These are phyloP conservation scores for Drosophila silvestris DNA, from an alignment of 2,888 invertebrate genomes.

Conservation along the genomic window DNA sequence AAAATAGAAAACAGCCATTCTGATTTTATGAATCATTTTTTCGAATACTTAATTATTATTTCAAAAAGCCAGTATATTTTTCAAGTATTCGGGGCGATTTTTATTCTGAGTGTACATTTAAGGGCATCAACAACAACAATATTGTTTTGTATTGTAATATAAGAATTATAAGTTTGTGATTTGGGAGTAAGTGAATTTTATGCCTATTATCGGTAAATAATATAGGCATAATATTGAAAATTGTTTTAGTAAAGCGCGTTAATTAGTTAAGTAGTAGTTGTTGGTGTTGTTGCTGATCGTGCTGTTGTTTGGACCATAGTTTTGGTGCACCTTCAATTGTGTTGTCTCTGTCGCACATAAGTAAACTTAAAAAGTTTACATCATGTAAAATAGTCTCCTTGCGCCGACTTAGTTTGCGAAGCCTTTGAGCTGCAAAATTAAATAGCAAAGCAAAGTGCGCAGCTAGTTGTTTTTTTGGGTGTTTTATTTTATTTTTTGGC, in stretches of 20 bases:
- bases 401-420: constrained; percentile 53
- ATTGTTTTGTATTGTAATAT: constrained; percentile 22
- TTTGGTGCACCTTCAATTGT: constrained; percentile 51
- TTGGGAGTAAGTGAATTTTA: constrained; percentile 41
- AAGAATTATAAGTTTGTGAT: neutral
- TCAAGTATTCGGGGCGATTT: neutral
- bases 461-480: constrained; percentile 40
- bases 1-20: neutral
- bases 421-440: constrained; percentile 79
- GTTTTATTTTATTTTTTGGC: constrained; percentile 57
- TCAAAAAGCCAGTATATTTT: neutral
- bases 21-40: neutral
- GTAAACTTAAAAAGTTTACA: constrained; percentile 53
- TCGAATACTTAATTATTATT: neutral
- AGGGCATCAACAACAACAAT: constrained; percentile 18
- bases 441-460: constrained; percentile 78
- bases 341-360: constrained; percentile 47
- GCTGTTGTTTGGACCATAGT: constrained; percentile 1
- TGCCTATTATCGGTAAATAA: constrained; percentile 36
- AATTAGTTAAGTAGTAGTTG: constrained; percentile 40
- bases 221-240: constrained; percentile 23
- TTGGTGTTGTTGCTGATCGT: neutral
- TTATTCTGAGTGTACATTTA: neutral
- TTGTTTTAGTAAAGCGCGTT: constrained; percentile 31
- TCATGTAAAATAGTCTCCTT: constrained; percentile 57